A percentile compares a stretch with the other conserved stretches of the same genome.
These are phyloP conservation scores for Climacteris rufus DNA, from an alignment of 2,113 vertebrate species.

Conservation along the genomic window DNA sequence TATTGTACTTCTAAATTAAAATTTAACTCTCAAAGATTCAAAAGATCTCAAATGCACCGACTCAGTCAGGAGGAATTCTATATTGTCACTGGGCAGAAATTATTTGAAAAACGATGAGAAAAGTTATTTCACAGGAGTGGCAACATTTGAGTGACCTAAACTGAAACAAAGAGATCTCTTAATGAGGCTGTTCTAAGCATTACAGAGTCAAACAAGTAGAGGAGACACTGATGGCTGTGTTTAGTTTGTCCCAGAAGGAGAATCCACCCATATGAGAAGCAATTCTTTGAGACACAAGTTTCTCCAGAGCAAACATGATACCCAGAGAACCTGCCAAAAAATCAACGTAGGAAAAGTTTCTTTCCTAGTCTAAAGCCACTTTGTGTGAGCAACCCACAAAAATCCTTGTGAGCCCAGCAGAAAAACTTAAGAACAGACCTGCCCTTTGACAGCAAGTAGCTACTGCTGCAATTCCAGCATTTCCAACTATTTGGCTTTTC, in stretches of 20 bases:
- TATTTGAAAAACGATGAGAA: background rate
- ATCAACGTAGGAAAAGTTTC: fast-evolving
- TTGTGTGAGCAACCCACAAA: background rate
- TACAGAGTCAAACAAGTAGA: background rate
- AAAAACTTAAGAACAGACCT: background rate
- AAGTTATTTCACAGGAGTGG: background rate
- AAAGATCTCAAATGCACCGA: background rate
- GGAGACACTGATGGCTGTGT: background rate
- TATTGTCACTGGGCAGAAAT: background rate
- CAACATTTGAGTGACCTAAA: background rate
- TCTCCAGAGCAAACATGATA: background rate
- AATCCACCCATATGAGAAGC: background rate
- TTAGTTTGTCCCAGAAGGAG: background rate
- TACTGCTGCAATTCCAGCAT: background rate
- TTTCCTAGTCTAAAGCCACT: background rate
- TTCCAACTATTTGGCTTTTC: background rate
- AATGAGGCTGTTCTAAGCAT: background rate
- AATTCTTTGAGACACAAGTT: background rate
- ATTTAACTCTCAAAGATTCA: background rate
- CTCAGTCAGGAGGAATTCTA: background rate
- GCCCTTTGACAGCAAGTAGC: background rate
- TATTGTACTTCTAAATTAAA: background rate
- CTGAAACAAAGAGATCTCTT: background rate
- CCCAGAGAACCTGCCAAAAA: background rate
- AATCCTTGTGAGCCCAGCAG: background rate